These are phyloP conservation scores for Aurelia sp. DNA, from an alignment of 30 jellyfish, hydroid and myxozoan genomes.

Conservation along the genomic window DNA sequence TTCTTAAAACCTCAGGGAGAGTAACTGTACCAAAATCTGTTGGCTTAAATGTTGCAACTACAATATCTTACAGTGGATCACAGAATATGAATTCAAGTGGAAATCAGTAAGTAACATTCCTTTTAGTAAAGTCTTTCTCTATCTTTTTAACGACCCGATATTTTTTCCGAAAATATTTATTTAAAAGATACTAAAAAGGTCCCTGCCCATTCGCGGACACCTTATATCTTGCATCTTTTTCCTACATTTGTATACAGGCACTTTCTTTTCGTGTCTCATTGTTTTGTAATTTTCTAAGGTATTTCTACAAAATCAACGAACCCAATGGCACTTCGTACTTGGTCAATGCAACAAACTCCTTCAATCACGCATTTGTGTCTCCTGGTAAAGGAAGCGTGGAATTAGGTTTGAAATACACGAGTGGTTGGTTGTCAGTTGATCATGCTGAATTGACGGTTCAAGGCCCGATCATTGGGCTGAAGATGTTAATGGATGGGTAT, in stretches of 20 bases:
- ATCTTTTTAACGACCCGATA: too few relatives aligned
- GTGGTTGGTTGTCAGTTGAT: conserved; percentile 55
- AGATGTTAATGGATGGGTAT: conserved; percentile 30
- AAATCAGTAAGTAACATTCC: background rate
- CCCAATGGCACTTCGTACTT: background rate
- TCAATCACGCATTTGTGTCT: conserved; percentile 2
- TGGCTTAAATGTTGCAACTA: background rate
- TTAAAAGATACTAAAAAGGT: too few relatives aligned
- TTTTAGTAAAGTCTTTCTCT: too few relatives aligned
- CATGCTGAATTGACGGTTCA: conserved; percentile 5
- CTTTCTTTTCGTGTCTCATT: too few relatives aligned
- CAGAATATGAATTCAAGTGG: background rate
- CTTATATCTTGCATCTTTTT: too few relatives aligned
- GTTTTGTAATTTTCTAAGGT: background rate
- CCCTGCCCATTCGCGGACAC: too few relatives aligned
- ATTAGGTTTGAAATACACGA: conserved; percentile 22
- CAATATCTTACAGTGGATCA: background rate
- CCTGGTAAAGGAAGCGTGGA: conserved; percentile 26
- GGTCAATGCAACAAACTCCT: background rate
- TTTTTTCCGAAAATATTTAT: too few relatives aligned
- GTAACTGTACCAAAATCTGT: background rate
- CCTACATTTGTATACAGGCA: too few relatives aligned
- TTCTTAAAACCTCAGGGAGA: background rate
- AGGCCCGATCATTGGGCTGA: conserved; percentile 32
- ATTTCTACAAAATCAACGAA: conserved; percentile 27